Conservation (phyloP, 2,797 vertebrate species). For the Trachops cirrhosus region DNA sequence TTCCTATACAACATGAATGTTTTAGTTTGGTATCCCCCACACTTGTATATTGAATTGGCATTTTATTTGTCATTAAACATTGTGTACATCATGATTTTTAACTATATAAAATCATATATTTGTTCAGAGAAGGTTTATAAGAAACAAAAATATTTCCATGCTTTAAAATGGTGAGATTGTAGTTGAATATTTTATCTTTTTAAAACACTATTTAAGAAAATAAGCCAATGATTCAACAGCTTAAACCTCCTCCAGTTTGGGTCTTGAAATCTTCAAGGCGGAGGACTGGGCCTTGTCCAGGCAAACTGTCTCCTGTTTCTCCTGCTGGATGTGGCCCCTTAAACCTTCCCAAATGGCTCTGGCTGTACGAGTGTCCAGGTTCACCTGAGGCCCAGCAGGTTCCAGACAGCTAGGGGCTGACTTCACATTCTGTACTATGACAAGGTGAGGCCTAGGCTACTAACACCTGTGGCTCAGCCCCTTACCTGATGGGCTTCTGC, state of each 20-base stretch:
- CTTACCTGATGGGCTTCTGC: constrained; percentile 95
- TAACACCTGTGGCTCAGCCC: background rate
- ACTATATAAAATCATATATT: background rate
- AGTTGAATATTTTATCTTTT: background rate
- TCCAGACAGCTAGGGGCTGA: background rate
- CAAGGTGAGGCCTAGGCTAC: background rate
- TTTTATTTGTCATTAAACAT: background rate
- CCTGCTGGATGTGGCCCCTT: background rate
- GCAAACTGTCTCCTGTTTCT: background rate
- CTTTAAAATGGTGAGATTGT: background rate
- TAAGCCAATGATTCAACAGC: background rate
- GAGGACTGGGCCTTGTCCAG: background rate
- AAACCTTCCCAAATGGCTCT: background rate
- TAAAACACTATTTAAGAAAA: background rate
- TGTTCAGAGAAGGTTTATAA: background rate
- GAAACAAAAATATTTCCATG: background rate
- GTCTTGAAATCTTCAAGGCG: background rate
- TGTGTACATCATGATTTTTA: background rate
- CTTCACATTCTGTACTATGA: background rate
- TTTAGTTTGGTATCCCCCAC: background rate
- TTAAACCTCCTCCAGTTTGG: background rate
- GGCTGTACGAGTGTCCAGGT: background rate
- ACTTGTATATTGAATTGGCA: background rate
- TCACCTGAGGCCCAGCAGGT: fast-evolving
- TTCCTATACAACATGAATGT: background rate